Evolutionary conservation across 2,113 vertebrate species (phyloP).

Genomic region (Uria lomvia): DNA sequence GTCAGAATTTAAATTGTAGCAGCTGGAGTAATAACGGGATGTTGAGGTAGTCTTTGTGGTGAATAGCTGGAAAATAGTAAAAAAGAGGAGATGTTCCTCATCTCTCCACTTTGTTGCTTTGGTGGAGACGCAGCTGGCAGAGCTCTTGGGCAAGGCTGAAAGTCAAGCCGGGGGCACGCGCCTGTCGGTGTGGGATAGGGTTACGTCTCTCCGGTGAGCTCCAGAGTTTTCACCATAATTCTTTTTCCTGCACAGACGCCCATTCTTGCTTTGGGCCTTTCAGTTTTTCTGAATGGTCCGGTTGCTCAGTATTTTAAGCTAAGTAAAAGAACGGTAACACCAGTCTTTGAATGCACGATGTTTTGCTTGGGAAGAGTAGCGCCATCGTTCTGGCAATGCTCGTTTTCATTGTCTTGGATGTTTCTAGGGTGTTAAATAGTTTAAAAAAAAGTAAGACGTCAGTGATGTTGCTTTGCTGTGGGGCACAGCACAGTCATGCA

Average conservation of each 20-base stretch:
- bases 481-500: background rate
- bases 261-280: background rate
- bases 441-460: background rate
- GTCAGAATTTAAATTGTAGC: background rate
- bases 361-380: background rate
- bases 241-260: background rate
- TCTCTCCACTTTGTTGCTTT: background rate
- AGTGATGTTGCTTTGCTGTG: background rate
- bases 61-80: background rate
- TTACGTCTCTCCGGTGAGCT: background rate
- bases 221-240: background rate
- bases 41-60: background rate
- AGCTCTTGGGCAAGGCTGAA: background rate
- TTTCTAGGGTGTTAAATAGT: background rate
- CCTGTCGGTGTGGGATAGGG: rapidly evolving
- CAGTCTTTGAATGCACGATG: no score
- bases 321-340: background rate
- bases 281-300: background rate
- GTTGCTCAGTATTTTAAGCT: background rate
- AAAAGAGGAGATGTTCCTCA: background rate
- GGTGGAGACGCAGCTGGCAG: background rate
- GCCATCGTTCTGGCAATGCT: background rate
- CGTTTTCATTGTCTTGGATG: background rate
- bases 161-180: background rate
- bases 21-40: background rate